Evolutionary conservation across 2,888 invertebrate species (phyloP).

Genomic region (Lucinisca nassula): DNA sequence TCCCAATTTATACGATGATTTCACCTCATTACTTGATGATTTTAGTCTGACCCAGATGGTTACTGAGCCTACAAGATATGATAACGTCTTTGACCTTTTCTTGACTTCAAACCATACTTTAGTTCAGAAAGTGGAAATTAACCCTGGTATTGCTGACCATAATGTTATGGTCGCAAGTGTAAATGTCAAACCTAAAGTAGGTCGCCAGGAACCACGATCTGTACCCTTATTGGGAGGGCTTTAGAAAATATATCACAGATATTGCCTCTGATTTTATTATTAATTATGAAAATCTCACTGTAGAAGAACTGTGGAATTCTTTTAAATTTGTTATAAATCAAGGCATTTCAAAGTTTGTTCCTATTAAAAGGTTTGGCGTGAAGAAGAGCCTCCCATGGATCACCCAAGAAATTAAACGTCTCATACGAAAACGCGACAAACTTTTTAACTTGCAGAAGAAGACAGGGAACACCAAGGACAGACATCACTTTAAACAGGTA

Average conservation of each 20-base stretch:
- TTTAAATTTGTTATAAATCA: background rate
- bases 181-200: constrained; percentile 7
- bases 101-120: constrained; percentile 25
- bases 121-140: background rate
- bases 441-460: background rate
- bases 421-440: background rate
- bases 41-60: constrained; percentile 28
- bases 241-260: background rate
- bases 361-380: constrained; percentile 8
- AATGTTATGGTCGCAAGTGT: background rate
- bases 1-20: constrained; percentile 3
- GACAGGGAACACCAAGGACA: constrained; percentile 4
- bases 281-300: background rate
- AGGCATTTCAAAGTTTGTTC: constrained; percentile 33
- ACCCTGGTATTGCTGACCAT: constrained; percentile 37
- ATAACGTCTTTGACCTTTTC: constrained; percentile 29
- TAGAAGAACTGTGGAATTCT: constrained; percentile 7
- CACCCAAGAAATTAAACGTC: background rate
- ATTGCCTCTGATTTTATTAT: background rate
- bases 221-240: constrained; percentile 2
- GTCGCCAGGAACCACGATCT: background rate
- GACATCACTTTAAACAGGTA: constrained; percentile 1
- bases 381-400: too few relatives aligned
- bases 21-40: constrained; percentile 23
- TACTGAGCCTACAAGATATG: constrained; percentile 15